phyloP scores from a whole-genome alignment of 2,888 invertebrate species.

The Thymelicus lineola region DNA sequence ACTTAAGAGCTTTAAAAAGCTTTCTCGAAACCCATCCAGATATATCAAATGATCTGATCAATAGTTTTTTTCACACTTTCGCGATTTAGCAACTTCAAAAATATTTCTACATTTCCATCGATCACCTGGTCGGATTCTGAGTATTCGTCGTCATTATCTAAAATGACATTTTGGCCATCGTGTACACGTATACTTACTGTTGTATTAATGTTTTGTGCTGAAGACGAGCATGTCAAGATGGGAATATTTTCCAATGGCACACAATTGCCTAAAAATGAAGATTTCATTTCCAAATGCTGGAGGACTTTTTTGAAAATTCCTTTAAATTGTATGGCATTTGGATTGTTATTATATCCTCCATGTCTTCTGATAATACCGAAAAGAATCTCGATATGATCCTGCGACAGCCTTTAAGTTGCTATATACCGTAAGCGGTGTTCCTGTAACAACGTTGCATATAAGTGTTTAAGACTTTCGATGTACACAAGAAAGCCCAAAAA shows the following conservation, averaged over 20 bases:
- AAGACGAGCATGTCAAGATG: slow-evolving; percentile 31
- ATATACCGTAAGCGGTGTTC: slow-evolving; percentile 29
- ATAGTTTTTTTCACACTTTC: slow-evolving; percentile 11
- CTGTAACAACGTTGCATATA: slow-evolving; percentile 11
- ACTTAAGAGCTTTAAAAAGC: slow-evolving; percentile 35
- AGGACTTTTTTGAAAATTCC: slow-evolving; percentile 31
- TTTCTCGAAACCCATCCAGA: slow-evolving; percentile 38
- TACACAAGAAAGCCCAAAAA: slow-evolving; percentile 31
- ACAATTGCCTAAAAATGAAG: slow-evolving; percentile 35
- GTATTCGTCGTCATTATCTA: slow-evolving; percentile 6
- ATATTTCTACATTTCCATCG: slow-evolving; percentile 19
- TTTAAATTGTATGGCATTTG: slow-evolving; percentile 37
- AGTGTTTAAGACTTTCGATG: slow-evolving; percentile 31
- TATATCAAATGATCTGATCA: slow-evolving; percentile 40
- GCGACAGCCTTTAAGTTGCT: slow-evolving; percentile 31
- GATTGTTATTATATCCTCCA: slow-evolving; percentile 40
- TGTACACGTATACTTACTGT: neutral
- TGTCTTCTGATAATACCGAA: slow-evolving; percentile 38
- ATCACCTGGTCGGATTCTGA: no score
- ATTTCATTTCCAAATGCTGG: slow-evolving; percentile 28
- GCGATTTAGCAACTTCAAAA: neutral
- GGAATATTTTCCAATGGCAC: slow-evolving; percentile 36
- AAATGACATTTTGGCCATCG: neutral
- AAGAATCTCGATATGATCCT: slow-evolving; percentile 40
- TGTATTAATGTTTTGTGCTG: slow-evolving; percentile 12